Evolutionary conservation across 2,888 invertebrate species (phyloP).

Genomic region (Andrena haemorrhoa): DNA sequence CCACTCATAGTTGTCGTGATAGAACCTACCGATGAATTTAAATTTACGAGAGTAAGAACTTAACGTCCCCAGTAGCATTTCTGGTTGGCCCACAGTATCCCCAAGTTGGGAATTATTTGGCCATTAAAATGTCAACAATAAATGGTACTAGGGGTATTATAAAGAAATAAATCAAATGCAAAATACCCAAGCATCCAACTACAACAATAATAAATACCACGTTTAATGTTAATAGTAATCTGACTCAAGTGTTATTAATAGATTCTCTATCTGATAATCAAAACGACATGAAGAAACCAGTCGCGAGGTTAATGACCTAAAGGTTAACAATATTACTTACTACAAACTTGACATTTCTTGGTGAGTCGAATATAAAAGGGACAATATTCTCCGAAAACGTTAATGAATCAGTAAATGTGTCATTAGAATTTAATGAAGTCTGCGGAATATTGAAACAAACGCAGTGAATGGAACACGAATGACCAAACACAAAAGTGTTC

Average conservation of each 20-base stretch:
- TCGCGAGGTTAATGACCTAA: neutral
- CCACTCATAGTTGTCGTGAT: neutral
- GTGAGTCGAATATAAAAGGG: neutral
- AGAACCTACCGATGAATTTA: neutral
- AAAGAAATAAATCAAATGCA: neutral
- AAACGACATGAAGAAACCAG: neutral
- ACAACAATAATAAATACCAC: neutral
- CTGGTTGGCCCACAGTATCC: too few species aligned
- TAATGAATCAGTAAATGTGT: neutral
- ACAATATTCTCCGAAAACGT: neutral
- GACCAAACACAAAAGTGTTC: constrained; percentile 20
- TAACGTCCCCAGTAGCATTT: too few species aligned
- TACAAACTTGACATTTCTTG: neutral
- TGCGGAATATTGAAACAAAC: too few species aligned
- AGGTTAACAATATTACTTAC: neutral
- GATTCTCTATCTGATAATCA: neutral
- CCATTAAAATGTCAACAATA: too few species aligned
- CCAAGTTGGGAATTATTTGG: too few species aligned
- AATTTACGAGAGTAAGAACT: neutral
- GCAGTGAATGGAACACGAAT: neutral
- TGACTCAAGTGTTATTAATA: neutral
- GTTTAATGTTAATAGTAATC: neutral
- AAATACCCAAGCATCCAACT: neutral
- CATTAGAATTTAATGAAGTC: neutral
- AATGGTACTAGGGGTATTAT: too few species aligned